Evolutionary conservation across 2,888 invertebrate species (phyloP).

Genomic region (Petrophora chlorosata): DNA sequence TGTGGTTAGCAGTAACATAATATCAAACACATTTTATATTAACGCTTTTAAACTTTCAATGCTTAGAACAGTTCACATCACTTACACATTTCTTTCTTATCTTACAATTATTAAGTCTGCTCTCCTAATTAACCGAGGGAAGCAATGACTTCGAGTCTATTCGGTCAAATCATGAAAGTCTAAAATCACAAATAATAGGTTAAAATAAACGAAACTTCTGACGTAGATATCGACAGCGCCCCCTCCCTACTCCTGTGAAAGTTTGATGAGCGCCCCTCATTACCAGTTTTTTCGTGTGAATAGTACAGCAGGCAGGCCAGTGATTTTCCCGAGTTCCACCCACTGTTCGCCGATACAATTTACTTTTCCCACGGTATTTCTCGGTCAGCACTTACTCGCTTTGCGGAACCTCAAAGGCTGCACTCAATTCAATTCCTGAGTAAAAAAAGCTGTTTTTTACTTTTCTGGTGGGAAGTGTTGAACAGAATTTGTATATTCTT

Average conservation of each 20-base stretch:
- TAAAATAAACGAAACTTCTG: neutral
- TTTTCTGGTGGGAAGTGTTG: too few species aligned
- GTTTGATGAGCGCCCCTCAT: conserved; percentile 67
- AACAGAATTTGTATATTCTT: too few species aligned
- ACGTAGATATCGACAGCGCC: conserved; percentile 33
- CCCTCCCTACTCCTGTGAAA: conserved; percentile 55
- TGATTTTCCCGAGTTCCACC: conserved; percentile 56
- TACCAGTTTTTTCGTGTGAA: conserved; percentile 72
- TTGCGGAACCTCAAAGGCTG: neutral
- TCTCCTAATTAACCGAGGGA: too few species aligned
- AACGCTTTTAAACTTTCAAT: too few species aligned
- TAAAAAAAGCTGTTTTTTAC: conserved; percentile 30
- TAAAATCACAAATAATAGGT: too few species aligned
- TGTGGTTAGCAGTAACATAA: too few species aligned
- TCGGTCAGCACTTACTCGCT: conserved; percentile 9
- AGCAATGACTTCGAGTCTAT: too few species aligned
- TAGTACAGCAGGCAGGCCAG: conserved; percentile 63
- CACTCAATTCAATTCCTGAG: neutral
- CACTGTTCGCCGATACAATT: conserved; percentile 30
- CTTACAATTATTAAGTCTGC: too few species aligned
- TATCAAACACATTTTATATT: too few species aligned
- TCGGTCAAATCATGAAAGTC: too few species aligned
- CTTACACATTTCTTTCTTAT: too few species aligned
- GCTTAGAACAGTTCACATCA: too few species aligned
- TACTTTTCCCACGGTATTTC: conserved; percentile 23